These are phyloP conservation scores for Pseudochromis fuscus DNA, from an alignment of 2,797 vertebrate species.

Conservation along the genomic window DNA sequence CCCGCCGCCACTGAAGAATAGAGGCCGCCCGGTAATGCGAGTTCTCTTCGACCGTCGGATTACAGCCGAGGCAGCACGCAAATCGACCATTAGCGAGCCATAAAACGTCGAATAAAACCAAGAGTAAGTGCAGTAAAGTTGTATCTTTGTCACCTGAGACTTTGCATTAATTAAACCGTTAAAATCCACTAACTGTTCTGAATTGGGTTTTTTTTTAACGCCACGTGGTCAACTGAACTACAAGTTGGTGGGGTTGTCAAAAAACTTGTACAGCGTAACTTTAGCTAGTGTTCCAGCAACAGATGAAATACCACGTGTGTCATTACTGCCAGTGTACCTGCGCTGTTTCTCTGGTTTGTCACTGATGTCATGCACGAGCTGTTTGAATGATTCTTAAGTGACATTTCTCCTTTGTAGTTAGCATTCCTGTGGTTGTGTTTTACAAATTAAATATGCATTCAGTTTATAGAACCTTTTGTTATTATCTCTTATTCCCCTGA, in stretches of 20 bases:
- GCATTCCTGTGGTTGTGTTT: not conserved
- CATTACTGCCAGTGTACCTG: not conserved
- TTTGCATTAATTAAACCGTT: rapidly evolving
- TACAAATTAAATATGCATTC: not conserved
- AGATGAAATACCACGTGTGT: not conserved
- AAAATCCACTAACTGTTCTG: rapidly evolving
- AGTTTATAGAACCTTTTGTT: not conserved
- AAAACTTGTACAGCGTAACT: conserved; percentile 38
- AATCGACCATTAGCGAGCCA: not conserved
- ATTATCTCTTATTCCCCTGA: conserved; percentile 37
- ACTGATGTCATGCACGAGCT: not conserved
- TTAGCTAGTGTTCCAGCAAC: not conserved
- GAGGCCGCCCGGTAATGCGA: not conserved
- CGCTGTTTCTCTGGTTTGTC: not conserved
- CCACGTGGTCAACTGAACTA: conserved; percentile 74
- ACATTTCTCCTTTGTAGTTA: not conserved
- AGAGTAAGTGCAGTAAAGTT: conserved; percentile 67
- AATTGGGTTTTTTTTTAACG: conserved; percentile 33
- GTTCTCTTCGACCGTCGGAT: conserved; percentile 75
- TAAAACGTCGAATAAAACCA: conserved; percentile 73
- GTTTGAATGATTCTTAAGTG: not conserved
- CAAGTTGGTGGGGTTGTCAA: conserved; percentile 68
- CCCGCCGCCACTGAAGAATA: conserved; percentile 43
- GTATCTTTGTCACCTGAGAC: rapidly evolving
- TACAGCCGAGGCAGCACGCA: conserved; percentile 66